phyloP scores from a whole-genome alignment of 1,140 invertebrate genomes.

The Eurytemora carolleeae region DNA sequence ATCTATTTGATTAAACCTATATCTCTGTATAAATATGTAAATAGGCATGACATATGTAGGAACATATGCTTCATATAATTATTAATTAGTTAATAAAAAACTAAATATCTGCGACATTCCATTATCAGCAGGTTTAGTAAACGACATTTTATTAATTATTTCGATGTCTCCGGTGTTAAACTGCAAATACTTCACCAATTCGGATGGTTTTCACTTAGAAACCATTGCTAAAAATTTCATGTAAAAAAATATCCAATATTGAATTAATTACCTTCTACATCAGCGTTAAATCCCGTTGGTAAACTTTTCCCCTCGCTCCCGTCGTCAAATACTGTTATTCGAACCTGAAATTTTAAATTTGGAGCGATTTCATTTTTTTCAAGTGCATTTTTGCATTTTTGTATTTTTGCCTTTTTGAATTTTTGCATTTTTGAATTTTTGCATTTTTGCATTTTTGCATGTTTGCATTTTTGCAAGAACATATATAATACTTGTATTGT shows the following conservation, averaged over 20 bases:
- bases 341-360: too few species aligned
- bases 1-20: too few species aligned
- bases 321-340: conserved; percentile 22
- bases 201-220: background rate
- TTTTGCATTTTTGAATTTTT: background rate
- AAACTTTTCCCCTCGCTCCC: conserved; percentile 17
- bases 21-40: too few species aligned
- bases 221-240: background rate
- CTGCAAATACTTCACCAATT: background rate
- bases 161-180: background rate
- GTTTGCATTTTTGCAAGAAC: background rate
- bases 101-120: background rate
- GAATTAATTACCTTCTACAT: conserved; percentile 23
- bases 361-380: too few species aligned
- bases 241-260: background rate
- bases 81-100: background rate
- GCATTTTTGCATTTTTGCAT: background rate
- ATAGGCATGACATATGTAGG: too few species aligned
- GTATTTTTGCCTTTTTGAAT: background rate
- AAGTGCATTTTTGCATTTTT: too few species aligned
- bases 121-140: background rate
- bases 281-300: conserved; percentile 22
- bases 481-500: too few species aligned
- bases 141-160: background rate
- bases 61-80: too few species aligned